These are phyloP conservation scores for Temnothorax ravouxi DNA, from an alignment of 2,888 invertebrate species.

Conservation along the genomic window DNA sequence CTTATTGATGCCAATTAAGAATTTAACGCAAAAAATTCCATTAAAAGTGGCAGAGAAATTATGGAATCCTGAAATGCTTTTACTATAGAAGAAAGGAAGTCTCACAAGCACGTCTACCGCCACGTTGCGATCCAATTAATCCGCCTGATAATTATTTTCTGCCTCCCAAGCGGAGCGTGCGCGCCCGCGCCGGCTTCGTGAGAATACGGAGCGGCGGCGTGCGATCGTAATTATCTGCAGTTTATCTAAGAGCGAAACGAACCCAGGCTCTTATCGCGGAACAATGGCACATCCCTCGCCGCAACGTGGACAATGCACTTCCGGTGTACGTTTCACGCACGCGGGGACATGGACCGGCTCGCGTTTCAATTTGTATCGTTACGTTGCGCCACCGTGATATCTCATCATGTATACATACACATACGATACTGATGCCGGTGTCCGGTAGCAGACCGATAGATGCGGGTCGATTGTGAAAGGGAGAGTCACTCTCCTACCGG, in stretches of 20 bases:
- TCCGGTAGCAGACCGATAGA: constrained; percentile 20
- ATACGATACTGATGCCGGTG: background rate
- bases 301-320: constrained; percentile 73
- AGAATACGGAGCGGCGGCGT: constrained; percentile 58
- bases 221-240: constrained; percentile 62
- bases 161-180: constrained; percentile 4
- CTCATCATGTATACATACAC: background rate
- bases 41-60: background rate
- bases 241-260: constrained; percentile 59
- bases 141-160: constrained; percentile 49
- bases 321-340: constrained; percentile 76
- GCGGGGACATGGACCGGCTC: constrained; percentile 55
- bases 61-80: constrained; percentile 16
- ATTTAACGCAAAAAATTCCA: background rate
- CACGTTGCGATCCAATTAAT: constrained; percentile 48
- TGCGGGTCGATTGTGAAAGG: constrained; percentile 68
- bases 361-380: constrained; percentile 65
- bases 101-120: constrained; percentile 22
- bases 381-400: constrained; percentile 42
- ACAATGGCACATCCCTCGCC: constrained; percentile 64
- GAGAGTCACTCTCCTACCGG: constrained; percentile 22
- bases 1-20: background rate
- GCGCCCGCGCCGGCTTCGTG: constrained; percentile 58
- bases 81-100: constrained; percentile 46
- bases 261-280: constrained; percentile 67